A percentile compares a stretch with the other conserved stretches of the same genome.
Conservation (phyloP, 2,888 invertebrate species). For the Baccha elongata region DNA sequence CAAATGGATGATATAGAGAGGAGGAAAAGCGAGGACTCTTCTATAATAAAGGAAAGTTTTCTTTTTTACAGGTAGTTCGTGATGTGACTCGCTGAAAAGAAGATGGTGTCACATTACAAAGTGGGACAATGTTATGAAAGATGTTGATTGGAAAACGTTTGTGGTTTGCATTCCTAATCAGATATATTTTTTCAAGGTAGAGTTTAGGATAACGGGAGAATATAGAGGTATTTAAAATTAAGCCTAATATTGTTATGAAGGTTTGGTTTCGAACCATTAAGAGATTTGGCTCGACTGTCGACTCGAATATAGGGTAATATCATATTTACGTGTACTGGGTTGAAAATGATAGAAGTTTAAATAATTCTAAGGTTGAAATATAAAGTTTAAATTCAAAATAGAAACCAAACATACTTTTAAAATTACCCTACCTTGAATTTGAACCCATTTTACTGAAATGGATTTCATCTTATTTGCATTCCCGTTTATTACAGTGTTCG, state of each 20-base stretch:
- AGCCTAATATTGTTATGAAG: not conserved
- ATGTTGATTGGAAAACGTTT: slow-evolving; percentile 36
- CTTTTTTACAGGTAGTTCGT: slow-evolving; percentile 54
- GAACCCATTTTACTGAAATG: no score
- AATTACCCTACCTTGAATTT: no score
- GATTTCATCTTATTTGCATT: no score
- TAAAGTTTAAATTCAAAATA: no score
- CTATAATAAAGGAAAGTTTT: slow-evolving; percentile 34
- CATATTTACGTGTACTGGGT: slow-evolving; percentile 13
- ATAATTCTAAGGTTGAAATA: no score
- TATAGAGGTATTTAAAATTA: not conserved
- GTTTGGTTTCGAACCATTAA: no score
- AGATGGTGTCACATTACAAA: slow-evolving; percentile 12
- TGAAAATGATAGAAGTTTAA: not conserved
- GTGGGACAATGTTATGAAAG: slow-evolving; percentile 33
- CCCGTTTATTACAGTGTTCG: no score
- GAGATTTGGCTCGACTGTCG: no score
- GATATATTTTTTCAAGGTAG: not conserved
- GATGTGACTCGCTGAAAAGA: slow-evolving; percentile 41
- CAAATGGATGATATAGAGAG: not conserved
- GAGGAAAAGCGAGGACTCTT: not conserved
- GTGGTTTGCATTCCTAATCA: slow-evolving; percentile 25
- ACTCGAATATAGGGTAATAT: not conserved
- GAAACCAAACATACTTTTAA: no score
- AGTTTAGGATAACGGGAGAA: not conserved